Conservation (phyloP, 2,797 vertebrate species). For the Poeciliopsis presidionis region DNA sequence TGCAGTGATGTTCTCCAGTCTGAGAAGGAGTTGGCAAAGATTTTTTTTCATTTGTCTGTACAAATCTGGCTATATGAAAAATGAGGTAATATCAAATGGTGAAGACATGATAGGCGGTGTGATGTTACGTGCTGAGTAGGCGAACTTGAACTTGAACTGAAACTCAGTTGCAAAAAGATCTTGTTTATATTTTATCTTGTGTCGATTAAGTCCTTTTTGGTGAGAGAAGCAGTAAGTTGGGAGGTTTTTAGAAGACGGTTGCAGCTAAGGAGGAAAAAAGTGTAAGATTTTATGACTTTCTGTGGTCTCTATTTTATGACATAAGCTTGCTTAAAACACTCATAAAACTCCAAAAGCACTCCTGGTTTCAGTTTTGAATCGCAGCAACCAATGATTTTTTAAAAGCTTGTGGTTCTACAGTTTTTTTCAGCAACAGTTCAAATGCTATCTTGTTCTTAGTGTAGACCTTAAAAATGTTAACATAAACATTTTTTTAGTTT, state of each 20-base stretch:
- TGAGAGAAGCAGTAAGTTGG: not conserved
- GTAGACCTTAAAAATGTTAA: not conserved
- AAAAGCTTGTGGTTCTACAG: not conserved
- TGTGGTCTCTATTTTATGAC: not conserved
- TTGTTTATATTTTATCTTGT: not conserved
- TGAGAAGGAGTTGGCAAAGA: slow-evolving; percentile 40
- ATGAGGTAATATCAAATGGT: not conserved
- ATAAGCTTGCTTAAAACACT: not conserved
- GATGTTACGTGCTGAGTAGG: not conserved
- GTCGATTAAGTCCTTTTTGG: not conserved
- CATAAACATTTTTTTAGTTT: not conserved
- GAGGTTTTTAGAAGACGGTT: not conserved
- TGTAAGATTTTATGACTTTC: not conserved
- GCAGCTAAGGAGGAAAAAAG: not conserved
- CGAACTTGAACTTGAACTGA: no score
- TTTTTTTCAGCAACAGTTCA: not conserved
- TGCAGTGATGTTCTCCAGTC: slow-evolving; percentile 38
- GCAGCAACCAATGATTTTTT: not conserved
- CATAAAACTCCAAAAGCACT: not conserved
- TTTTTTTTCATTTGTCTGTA: slow-evolving; percentile 50
- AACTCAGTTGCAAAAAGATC: not conserved
- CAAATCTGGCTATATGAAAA: not conserved
- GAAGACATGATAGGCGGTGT: not conserved
- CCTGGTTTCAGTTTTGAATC: not conserved
- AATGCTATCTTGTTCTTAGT: not conserved